phyloP scores from a whole-genome alignment of 2,797 vertebrate species.

The Ptychobarbus kaznakovi region DNA sequence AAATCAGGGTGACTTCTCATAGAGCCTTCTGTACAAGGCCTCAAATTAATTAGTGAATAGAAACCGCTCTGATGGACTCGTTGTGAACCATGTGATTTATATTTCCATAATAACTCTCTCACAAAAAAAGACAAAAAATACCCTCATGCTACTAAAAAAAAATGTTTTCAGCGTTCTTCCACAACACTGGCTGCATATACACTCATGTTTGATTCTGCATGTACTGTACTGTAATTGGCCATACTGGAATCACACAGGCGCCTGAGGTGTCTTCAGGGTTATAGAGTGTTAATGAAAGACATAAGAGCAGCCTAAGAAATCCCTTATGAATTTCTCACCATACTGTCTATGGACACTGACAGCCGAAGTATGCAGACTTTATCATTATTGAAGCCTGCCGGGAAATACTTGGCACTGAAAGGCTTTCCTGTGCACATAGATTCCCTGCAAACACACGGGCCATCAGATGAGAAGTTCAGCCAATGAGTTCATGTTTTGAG shows the following conservation, averaged over 20 bases:
- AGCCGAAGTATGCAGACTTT: background rate
- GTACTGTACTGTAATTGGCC: background rate
- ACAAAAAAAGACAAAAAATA: background rate
- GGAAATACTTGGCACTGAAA: conserved; percentile 24
- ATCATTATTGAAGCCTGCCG: background rate
- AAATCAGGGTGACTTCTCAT: background rate
- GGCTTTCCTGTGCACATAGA: background rate
- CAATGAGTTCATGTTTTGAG: conserved; percentile 44
- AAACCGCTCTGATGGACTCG: background rate
- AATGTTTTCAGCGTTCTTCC: background rate
- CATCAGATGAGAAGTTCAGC: conserved; percentile 32
- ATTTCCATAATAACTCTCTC: background rate
- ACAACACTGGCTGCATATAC: background rate
- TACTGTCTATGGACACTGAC: background rate
- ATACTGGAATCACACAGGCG: background rate
- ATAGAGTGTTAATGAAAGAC: background rate
- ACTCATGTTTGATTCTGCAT: background rate
- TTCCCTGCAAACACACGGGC: conserved; percentile 16
- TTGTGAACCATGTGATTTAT: background rate
- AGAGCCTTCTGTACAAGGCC: background rate
- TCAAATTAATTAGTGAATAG: background rate
- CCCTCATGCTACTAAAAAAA: background rate
- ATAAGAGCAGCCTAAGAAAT: background rate
- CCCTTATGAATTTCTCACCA: conserved; percentile 63
- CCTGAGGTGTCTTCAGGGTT: background rate